Evolutionary conservation across 2,797 vertebrate genomes (phyloP).

Genomic region (Bovichtus diacanthus): DNA sequence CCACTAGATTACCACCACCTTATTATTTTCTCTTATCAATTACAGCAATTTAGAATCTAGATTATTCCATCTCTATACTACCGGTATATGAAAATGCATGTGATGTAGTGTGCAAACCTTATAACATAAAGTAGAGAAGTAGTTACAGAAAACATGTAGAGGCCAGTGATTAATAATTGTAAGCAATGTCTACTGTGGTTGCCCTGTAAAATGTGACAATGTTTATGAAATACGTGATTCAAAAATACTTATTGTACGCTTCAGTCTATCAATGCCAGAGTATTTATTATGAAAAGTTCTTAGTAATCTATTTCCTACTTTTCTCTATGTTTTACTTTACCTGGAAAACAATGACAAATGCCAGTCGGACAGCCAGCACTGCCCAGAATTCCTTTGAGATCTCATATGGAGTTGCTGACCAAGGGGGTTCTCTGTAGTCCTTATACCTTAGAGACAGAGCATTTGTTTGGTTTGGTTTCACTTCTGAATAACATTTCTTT

Average conservation of each 20-base stretch:
- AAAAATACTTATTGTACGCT: background rate
- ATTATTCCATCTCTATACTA: background rate
- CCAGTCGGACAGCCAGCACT: conserved; percentile 93
- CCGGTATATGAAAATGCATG: too few relatives aligned
- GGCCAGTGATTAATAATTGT: too few relatives aligned
- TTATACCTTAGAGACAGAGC: conserved; percentile 84
- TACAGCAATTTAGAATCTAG: background rate
- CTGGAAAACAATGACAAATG: conserved; percentile 98
- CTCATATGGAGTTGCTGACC: conserved; percentile 92
- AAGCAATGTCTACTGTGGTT: too few relatives aligned
- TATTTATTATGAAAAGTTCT: background rate
- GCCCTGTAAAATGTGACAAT: too few relatives aligned
- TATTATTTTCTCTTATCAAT: background rate
- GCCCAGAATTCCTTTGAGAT: conserved; percentile 98
- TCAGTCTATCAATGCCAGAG: background rate
- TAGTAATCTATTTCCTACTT: background rate
- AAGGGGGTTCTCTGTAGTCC: conserved; percentile 96
- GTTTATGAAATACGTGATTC: too few relatives aligned
- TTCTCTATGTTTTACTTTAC: conserved; percentile 68
- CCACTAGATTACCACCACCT: too few relatives aligned
- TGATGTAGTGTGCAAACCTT: too few relatives aligned
- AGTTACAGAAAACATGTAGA: too few relatives aligned
- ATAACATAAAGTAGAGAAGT: too few relatives aligned
- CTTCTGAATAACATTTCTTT: background rate
- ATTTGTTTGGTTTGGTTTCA: background rate